Conservation (phyloP, 2,888 invertebrate species). For the Petrophora chlorosata region DNA sequence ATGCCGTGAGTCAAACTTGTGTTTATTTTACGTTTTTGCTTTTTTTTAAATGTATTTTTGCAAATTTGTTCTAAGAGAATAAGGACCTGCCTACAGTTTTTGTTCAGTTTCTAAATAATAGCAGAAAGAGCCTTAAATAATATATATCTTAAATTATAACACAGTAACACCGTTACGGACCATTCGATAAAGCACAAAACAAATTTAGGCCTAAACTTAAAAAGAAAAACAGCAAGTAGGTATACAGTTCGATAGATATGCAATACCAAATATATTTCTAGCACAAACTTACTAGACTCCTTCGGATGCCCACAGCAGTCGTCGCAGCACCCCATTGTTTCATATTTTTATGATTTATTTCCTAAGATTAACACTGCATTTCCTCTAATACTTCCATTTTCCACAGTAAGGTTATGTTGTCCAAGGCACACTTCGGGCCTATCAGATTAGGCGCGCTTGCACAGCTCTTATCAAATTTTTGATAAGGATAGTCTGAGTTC, state of each 20-base stretch:
- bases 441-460: conserved; percentile 2
- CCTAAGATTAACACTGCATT: conserved; percentile 11
- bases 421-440: conserved; percentile 14
- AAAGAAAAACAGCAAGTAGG: no score
- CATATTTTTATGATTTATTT: conserved; percentile 17
- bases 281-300: conserved; percentile 67
- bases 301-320: conserved; percentile 63
- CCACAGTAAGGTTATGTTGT: conserved; percentile 24
- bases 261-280: not conserved
- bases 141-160: no score
- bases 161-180: no score
- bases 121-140: no score
- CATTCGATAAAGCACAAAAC: no score
- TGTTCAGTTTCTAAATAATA: no score
- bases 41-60: no score
- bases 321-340: conserved; percentile 65
- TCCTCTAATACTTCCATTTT: not conserved
- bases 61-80: no score
- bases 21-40: no score
- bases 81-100: no score
- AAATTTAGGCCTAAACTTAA: no score
- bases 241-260: not conserved
- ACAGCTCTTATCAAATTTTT: conserved; percentile 26
- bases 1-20: no score
- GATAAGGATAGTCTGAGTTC: conserved; percentile 29